Evolutionary conservation across 2,888 invertebrate species (phyloP), one percentile per base, ranked within the genome.

Genomic region (Seira sanloemensis): DNA sequence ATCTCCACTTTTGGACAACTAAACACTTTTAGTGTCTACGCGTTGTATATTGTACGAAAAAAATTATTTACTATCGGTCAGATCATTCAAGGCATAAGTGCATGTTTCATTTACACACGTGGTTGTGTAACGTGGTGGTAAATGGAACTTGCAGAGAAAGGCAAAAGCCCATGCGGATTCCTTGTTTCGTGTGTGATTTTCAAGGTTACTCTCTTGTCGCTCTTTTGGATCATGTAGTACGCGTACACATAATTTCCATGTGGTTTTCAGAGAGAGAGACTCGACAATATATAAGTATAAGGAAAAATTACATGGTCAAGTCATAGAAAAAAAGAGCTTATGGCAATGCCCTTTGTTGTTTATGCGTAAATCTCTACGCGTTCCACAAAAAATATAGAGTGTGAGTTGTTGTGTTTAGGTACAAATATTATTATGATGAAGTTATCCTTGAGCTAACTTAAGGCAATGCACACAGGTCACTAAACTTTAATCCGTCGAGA

Each of bases 381-480:
- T 58, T 58, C 58, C 58, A 58, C 7, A 58, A 58, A 9, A 58
- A 58, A 9, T 58, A n/a, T n/a, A n/a, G n/a, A n/a, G n/a, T 18
- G 16, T 58, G n/a, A 18, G 16, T 7, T 58, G 58, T 18, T 58
- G 7, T 58, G 12, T n/a, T n/a, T n/a, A 58, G 58, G 58, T 66
- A 54, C 25, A 50, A 67, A 27, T 26, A 58, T n/a, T 18, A 58
- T 72, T 21, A 69, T 27, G 58, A 58, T 25, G 37, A 25, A 37
- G 37, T 18, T 78, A 65, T 78, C 78, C 78, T 78, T 77, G 77
- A 77, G 58, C 77, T 58, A 77, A 77, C 68, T 78, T 62, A 78
- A 78, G 78, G 78, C 78, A 78, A 78, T 46, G 7, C 24, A 78
- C 78, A 78, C 78, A 78, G 78, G 78, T 78, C 78, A 72, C 78